Conservation (phyloP, 64 coral and sea anemone species). For the Porites lutea region DNA sequence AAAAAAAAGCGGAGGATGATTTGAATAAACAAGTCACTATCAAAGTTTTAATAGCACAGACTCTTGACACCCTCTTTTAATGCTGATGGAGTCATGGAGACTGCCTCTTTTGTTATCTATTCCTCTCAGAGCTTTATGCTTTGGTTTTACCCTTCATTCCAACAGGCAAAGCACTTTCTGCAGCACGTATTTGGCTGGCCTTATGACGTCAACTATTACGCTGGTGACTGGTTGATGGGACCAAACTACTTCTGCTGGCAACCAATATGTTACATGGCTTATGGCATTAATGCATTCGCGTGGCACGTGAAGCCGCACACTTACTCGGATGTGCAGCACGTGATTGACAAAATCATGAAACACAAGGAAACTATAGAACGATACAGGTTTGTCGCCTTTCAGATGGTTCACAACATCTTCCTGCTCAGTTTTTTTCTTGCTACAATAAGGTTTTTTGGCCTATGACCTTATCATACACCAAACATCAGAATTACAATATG, state of each 20-base stretch:
- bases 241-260: constrained; percentile 92
- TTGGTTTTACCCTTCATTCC: neutral
- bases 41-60: too few species aligned
- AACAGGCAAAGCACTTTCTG: constrained; percentile 84
- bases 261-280: constrained; percentile 45
- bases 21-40: too few species aligned
- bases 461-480: too few species aligned
- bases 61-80: too few species aligned
- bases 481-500: too few species aligned
- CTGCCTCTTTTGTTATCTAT: too few species aligned
- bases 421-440: too few species aligned
- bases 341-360: constrained; percentile 57
- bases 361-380: constrained; percentile 41
- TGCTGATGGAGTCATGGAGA: too few species aligned
- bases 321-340: constrained; percentile 34
- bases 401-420: too few species aligned
- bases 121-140: too few species aligned
- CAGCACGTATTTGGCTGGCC: constrained; percentile 76
- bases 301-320: constrained; percentile 13
- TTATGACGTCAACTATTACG: constrained; percentile 89
- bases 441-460: too few species aligned
- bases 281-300: constrained; percentile 22
- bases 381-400: constrained; percentile 42
- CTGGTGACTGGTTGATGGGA: constrained; percentile 81
- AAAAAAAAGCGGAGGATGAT: too few species aligned